Evolutionary conservation across 2,797 vertebrate species (phyloP).

Genomic region (Sebastes alutus): DNA sequence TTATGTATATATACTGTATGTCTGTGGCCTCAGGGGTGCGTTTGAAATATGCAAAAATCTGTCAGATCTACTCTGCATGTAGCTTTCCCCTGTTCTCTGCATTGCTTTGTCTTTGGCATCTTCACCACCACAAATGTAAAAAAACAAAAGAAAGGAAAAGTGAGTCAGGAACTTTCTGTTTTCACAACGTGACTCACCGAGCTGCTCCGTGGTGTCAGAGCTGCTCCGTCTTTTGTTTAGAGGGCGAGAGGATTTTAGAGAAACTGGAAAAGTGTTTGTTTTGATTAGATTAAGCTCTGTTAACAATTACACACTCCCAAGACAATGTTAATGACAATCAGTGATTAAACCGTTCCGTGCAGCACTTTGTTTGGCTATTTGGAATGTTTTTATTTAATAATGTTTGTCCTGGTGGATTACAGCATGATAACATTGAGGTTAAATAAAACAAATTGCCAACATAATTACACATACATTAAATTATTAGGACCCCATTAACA

Average conservation of each 20-base stretch:
- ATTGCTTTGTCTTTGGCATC: constrained; percentile 19
- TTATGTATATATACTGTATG: background rate
- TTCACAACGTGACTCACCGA: constrained; percentile 69
- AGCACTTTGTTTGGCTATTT: constrained; percentile 17
- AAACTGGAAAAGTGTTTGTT: constrained; percentile 68
- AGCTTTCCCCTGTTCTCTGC: background rate
- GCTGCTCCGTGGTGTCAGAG: constrained; percentile 65
- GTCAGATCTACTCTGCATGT: background rate
- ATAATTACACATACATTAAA: constrained; percentile 47
- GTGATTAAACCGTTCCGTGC: constrained; percentile 30
- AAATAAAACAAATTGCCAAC: constrained; percentile 45
- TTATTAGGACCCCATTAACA: constrained; percentile 33
- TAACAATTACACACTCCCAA: constrained; percentile 61
- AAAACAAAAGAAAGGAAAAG: constrained; percentile 70
- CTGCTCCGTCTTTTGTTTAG: constrained; percentile 50
- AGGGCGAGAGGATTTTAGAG: constrained; percentile 28
- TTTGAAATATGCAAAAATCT: background rate
- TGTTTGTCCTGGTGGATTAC: constrained; percentile 37
- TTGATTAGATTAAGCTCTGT: constrained; percentile 63
- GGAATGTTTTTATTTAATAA: constrained; percentile 26
- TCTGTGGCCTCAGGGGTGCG: background rate
- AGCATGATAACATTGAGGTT: constrained; percentile 42
- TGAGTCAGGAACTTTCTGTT: constrained; percentile 82
- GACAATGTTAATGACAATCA: constrained; percentile 46
- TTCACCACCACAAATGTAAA: constrained; percentile 9